phyloP scores from a whole-genome alignment of 2,888 invertebrate species.

The Protonemura montana region DNA sequence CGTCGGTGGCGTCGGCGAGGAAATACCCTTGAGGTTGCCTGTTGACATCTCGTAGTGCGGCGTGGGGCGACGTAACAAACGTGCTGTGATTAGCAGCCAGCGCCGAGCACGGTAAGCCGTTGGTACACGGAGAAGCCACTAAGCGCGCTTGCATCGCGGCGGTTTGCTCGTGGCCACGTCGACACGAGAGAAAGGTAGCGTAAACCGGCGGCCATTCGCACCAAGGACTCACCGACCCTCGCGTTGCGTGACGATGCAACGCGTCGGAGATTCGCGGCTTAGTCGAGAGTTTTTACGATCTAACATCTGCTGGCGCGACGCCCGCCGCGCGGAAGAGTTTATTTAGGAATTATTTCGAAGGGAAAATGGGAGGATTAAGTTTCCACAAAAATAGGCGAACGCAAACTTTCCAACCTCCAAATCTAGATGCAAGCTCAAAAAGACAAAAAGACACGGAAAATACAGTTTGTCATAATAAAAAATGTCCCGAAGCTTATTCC shows the following conservation, averaged over 20 bases:
- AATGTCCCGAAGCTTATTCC: slow-evolving; percentile 26
- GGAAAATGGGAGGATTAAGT: slow-evolving; percentile 24
- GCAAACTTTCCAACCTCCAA: slow-evolving; percentile 16
- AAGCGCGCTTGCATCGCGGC: no score
- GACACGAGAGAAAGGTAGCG: background rate
- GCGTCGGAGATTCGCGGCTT: background rate
- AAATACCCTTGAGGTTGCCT: background rate
- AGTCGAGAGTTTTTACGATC: background rate
- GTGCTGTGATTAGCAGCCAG: background rate
- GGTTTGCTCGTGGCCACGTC: background rate
- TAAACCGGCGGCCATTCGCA: background rate
- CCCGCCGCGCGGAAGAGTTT: background rate
- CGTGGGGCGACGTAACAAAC: background rate
- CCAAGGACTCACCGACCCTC: background rate
- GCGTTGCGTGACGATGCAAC: background rate
- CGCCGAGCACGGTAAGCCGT: background rate
- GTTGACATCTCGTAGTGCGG: background rate
- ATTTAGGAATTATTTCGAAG: background rate
- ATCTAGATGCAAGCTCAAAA: background rate
- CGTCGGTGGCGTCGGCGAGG: background rate
- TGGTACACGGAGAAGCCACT: background rate
- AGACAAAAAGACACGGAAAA: background rate
- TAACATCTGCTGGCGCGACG: background rate
- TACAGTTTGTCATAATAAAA: slow-evolving; percentile 20
- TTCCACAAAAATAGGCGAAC: slow-evolving; percentile 23